Conservation (phyloP, 2,797 vertebrate genomes). For the Sebastiscus albofasciatus region DNA sequence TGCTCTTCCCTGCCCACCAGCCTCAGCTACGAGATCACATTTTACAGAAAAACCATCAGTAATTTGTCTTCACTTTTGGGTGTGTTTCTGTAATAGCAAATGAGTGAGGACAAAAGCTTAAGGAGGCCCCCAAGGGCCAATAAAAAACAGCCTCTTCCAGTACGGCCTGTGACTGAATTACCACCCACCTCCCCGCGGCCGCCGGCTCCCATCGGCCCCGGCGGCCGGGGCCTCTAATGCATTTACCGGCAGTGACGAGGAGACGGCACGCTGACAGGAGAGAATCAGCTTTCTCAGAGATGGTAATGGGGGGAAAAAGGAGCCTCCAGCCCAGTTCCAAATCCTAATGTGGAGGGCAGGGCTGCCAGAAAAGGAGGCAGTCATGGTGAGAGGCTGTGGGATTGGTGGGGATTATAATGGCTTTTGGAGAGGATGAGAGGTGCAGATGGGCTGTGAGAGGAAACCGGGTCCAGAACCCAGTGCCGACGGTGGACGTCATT, state of each 20-base stretch:
- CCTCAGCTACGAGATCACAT: slow-evolving; percentile 20
- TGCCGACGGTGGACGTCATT: slow-evolving; percentile 30
- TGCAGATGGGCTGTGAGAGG: slow-evolving; percentile 69
- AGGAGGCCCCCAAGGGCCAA: slow-evolving; percentile 36
- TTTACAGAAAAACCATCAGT: slow-evolving; percentile 19
- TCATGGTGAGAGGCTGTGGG: slow-evolving; percentile 47
- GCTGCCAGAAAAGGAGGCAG: slow-evolving; percentile 59
- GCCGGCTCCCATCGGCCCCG: slow-evolving; percentile 10
- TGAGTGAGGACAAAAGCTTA: slow-evolving; percentile 35
- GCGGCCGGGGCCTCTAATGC: slow-evolving; percentile 33
- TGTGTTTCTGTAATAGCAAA: slow-evolving; percentile 34
- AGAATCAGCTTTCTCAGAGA: slow-evolving; percentile 56
- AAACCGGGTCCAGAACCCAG: slow-evolving; percentile 42
- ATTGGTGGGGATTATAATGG: slow-evolving; percentile 65
- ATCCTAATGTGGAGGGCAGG: slow-evolving; percentile 55
- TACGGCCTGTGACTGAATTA: slow-evolving; percentile 40
- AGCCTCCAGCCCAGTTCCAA: slow-evolving; percentile 47
- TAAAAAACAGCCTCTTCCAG: slow-evolving; percentile 45
- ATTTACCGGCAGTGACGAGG: slow-evolving; percentile 44
- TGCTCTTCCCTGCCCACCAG: neutral
- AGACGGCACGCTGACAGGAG: slow-evolving; percentile 38
- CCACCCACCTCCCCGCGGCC: slow-evolving; percentile 29
- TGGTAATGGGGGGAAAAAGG: slow-evolving; percentile 37
- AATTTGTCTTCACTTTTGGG: slow-evolving; percentile 31
- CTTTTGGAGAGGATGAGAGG: slow-evolving; percentile 59